Evolutionary conservation across 1,140 invertebrate genomes (phyloP), one percentile per base, ranked within the genome.

Genomic region (Coptotermes formosanus): DNA sequence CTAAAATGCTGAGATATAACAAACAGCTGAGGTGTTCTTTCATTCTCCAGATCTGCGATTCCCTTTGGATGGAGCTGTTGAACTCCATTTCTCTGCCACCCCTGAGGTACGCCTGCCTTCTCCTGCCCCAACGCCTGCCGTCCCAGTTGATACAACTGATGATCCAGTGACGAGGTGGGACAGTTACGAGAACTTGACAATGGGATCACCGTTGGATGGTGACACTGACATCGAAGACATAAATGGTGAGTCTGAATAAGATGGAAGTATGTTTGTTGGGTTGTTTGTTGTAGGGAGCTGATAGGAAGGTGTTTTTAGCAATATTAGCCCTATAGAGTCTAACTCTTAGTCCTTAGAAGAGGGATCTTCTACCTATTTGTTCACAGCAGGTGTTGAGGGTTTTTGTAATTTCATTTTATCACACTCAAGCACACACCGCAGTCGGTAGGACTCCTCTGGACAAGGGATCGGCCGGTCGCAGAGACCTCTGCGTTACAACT

Each of bases 91-190:
- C 91, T 94, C 95, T 82, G 90, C 94, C 88, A 92, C 94, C 88
- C 92, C 93, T 16, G 92, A 93, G 52, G 90, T 90, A 19, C 91
- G 93, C 25, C 86, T 87, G 32, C 93, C 94, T 6, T 90, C 94
- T 48, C 94, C 95, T 14, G 95, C 95, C 4, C 95, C 95, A 8
- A 95, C 94, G 1, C 94, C 94, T 11, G 94, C 94, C 0, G 94
- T 95, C 6, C 94, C 94, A 0, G 93, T 95, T 83, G 92, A 90
- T 82, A 90, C 94, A 88, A 92, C 94, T 44, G 93, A 94, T 88
- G 95, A 97, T 90, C 94, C 94, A 2, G 93, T 97, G 64, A 93
- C 95, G 2, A 92, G 96, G 82, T 96, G 95, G 91, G 96, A 98
- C 91, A 97, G 96, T 86, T 96, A 97, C 88, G 95, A 97, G 89